Conservation (phyloP, 1,140 invertebrate species). For the roundworm (Caenorhabditis elegans) region WBcel235 BX284605.5:14598001-14598500, state of each 20-base stretch:
- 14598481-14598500: slow-evolving; percentile 85
- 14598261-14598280: slow-evolving; percentile 83
- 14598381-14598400: slow-evolving; percentile 57
- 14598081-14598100: slow-evolving; percentile 60
- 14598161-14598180: slow-evolving; percentile 96
- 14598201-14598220: slow-evolving; percentile 91
- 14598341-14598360: neutral
- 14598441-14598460: slow-evolving; percentile 74
- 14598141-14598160: neutral
- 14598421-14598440: slow-evolving; percentile 58
- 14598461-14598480: slow-evolving; percentile 93
- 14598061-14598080: slow-evolving; percentile 55
- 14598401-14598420: slow-evolving; percentile 48
- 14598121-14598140: neutral
- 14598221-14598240: slow-evolving; percentile 91
- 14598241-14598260: slow-evolving; percentile 94
- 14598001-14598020: neutral
- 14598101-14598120: slow-evolving; percentile 51
- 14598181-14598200: slow-evolving; percentile 93
- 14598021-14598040: neutral
- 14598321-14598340: slow-evolving; percentile 66
- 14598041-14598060: neutral
- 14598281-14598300: slow-evolving; percentile 85
- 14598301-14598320: slow-evolving; percentile 82
- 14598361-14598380: slow-evolving; percentile 48